These are phyloP conservation scores for Ceratina australensis DNA, from an alignment of 1,140 invertebrate genomes.

Conservation along the genomic window DNA sequence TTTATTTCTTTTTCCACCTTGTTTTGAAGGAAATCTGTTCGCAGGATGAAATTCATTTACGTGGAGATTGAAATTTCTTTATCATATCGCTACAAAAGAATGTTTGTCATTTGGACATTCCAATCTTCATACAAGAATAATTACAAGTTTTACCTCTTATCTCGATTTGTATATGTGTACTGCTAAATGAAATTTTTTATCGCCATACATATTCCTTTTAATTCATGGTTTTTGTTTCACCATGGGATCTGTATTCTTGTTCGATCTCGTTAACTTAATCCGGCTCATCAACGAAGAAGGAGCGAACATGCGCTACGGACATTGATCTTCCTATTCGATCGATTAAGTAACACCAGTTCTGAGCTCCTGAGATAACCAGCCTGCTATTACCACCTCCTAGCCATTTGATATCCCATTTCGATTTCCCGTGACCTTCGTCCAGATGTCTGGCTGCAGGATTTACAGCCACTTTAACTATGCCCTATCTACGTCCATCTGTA, in stretches of 20 bases:
- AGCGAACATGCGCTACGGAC: conserved; percentile 34
- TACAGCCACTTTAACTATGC: no score
- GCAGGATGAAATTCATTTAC: background rate
- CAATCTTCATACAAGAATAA: no score
- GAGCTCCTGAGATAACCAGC: conserved; percentile 30
- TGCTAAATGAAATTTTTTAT: no score
- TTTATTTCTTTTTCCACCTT: conserved; percentile 1
- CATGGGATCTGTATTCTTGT: conserved; percentile 42
- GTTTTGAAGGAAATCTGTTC: background rate
- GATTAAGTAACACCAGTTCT: conserved; percentile 53
- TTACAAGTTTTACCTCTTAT: no score
- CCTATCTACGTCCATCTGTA: no score
- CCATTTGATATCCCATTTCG: conserved; percentile 45
- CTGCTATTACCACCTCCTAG: conserved; percentile 9
- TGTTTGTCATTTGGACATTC: no score
- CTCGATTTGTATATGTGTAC: no score
- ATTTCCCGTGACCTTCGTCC: background rate
- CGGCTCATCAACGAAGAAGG: conserved; percentile 10
- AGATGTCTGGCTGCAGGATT: background rate
- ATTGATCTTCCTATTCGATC: conserved; percentile 53
- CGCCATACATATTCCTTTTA: no score
- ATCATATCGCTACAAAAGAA: no score
- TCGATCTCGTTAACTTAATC: conserved; percentile 48
- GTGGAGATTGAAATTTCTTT: background rate
- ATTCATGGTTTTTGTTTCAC: conserved; percentile 50